Percentiles rank a stretch among this genome's conserved stretches.
These are phyloP conservation scores for Mycetomoellerius zeteki DNA, from an alignment of 1,140 invertebrate species.

Conservation along the genomic window DNA sequence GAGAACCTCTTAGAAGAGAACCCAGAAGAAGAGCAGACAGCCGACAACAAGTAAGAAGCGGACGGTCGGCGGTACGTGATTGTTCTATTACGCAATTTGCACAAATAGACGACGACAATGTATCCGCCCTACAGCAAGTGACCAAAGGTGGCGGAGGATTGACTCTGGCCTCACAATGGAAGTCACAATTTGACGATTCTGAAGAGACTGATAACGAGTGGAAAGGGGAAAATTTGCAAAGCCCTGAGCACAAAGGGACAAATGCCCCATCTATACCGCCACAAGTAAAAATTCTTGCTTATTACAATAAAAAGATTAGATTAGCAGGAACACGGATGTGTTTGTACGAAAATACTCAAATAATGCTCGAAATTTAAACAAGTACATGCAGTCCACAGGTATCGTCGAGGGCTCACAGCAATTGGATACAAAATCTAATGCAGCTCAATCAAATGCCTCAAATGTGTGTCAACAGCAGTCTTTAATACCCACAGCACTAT, in stretches of 20 bases:
- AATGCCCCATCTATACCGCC: slow-evolving; percentile 77
- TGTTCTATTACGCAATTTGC: slow-evolving; percentile 95
- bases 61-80: slow-evolving; percentile 85
- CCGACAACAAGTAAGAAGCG: slow-evolving; percentile 82
- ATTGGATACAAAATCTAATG: slow-evolving; percentile 74
- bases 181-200: slow-evolving; percentile 97
- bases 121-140: slow-evolving; percentile 95
- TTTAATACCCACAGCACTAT: slow-evolving; percentile 84
- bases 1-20: slow-evolving; percentile 85
- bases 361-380: slow-evolving; percentile 17
- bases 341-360: neutral
- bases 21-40: slow-evolving; percentile 81
- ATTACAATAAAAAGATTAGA: neutral
- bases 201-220: slow-evolving; percentile 97
- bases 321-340: neutral
- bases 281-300: slow-evolving; percentile 77
- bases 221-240: slow-evolving; percentile 93
- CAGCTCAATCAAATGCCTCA: slow-evolving; percentile 74
- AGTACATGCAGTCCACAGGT: slow-evolving; percentile 74
- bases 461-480: slow-evolving; percentile 75
- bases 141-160: slow-evolving; percentile 92
- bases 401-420: slow-evolving; percentile 71
- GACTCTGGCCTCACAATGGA: slow-evolving; percentile 96
- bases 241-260: slow-evolving; percentile 89
- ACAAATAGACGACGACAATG: slow-evolving; percentile 97